These are phyloP conservation scores for Gonocerus acuteangulatus DNA, from an alignment of 2,888 invertebrate genomes.

Conservation along the genomic window DNA sequence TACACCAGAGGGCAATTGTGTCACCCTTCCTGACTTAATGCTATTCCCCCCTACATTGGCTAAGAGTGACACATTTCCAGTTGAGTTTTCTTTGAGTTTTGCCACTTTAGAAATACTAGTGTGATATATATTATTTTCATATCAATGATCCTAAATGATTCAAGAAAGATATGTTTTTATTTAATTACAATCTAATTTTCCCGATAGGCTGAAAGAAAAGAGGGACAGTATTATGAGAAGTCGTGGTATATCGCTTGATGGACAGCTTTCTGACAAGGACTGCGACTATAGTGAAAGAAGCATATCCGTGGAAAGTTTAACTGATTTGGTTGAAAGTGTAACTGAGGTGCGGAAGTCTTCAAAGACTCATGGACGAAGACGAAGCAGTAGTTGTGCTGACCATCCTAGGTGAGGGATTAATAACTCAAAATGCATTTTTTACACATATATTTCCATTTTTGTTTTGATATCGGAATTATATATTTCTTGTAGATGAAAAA, in stretches of 20 bases:
- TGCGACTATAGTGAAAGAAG: slow-evolving; percentile 11
- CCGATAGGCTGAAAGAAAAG: slow-evolving; percentile 8
- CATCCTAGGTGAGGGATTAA: slow-evolving; percentile 10
- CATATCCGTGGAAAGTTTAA: slow-evolving; percentile 12
- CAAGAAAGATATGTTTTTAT: no score
- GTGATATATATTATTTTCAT: no score
- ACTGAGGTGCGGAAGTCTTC: slow-evolving; percentile 4
- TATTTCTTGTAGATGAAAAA: no score
- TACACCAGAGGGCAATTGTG: no score
- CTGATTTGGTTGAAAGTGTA: slow-evolving; percentile 7
- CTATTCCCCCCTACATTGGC: no score
- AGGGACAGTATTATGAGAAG: slow-evolving; percentile 15
- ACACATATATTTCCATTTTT: background rate
- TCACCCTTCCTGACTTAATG: no score
- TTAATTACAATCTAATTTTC: background rate
- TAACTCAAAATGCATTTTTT: background rate
- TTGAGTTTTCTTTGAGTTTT: no score
- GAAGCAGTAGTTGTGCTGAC: slow-evolving; percentile 19
- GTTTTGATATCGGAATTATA: no score
- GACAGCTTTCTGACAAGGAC: slow-evolving; percentile 2
- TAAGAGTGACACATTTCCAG: no score
- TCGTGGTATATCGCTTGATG: slow-evolving; percentile 14
- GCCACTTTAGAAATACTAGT: no score
- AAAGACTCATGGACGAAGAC: background rate
- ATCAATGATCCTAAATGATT: no score